These are phyloP conservation scores for Drosophila kepulauana DNA, from an alignment of 1,140 invertebrate species.

Conservation along the genomic window DNA sequence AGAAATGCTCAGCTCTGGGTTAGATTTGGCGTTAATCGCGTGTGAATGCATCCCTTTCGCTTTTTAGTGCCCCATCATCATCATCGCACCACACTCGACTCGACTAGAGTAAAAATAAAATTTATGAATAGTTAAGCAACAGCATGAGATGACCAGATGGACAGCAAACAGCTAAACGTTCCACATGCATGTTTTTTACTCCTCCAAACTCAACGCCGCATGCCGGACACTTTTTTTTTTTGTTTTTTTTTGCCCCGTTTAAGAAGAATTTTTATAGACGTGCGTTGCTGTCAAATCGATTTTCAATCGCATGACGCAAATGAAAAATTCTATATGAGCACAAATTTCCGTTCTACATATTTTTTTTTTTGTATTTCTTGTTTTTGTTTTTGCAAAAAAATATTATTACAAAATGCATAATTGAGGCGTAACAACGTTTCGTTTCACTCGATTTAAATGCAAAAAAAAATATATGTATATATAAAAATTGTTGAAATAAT, in stretches of 20 bases:
- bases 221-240: constrained; percentile 11
- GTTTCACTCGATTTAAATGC: constrained; percentile 34
- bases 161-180: constrained; percentile 11
- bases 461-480: not conserved
- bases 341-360: constrained; percentile 6
- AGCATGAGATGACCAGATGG: constrained; percentile 38
- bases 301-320: constrained; percentile 55
- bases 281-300: constrained; percentile 46
- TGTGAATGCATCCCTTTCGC: constrained; percentile 54
- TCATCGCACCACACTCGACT: not conserved
- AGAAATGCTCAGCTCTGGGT: not conserved
- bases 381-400: not conserved
- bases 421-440: constrained; percentile 36
- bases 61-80: constrained; percentile 5
- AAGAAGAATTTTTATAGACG: constrained; percentile 31
- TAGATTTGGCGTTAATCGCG: constrained; percentile 52
- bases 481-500: constrained; percentile 4
- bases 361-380: constrained; percentile 4
- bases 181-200: not conserved
- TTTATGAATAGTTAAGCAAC: constrained; percentile 45
- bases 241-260: constrained; percentile 1
- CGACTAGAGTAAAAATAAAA: constrained; percentile 38
- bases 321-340: constrained; percentile 3
- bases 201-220: constrained; percentile 1
- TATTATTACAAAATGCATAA: constrained; percentile 37